Conservation (phyloP, 2,888 invertebrate species). For the Tachina fera region DNA sequence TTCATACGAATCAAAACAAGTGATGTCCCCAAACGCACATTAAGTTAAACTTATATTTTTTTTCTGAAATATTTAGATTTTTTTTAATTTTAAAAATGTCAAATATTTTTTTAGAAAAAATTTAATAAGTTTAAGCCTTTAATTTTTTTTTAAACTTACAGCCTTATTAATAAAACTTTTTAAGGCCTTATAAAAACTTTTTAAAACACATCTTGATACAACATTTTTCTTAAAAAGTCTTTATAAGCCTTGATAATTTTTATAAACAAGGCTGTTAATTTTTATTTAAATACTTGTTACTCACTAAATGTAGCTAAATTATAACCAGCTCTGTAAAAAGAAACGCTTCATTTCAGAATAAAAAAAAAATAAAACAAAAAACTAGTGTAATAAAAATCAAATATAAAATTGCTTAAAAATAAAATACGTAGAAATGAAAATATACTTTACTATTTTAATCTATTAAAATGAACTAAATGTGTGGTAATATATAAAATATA, state of each 20-base stretch:
- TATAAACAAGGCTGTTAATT: neutral
- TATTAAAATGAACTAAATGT: slow-evolving; percentile 47
- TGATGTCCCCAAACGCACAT: slow-evolving; percentile 35
- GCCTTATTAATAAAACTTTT: too few relatives aligned
- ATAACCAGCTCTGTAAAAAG: slow-evolving; percentile 70
- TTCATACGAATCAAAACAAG: neutral
- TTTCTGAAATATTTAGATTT: neutral
- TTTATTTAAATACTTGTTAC: slow-evolving; percentile 14
- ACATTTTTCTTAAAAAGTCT: too few relatives aligned
- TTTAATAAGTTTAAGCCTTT: slow-evolving; percentile 42
- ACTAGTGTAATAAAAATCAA: neutral
- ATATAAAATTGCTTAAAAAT: slow-evolving; percentile 19
- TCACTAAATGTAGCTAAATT: slow-evolving; percentile 58
- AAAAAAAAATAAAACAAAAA: slow-evolving; percentile 24
- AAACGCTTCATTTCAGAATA: slow-evolving; percentile 27
- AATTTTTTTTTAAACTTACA: too few relatives aligned
- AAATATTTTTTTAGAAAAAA: neutral
- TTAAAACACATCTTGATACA: too few relatives aligned
- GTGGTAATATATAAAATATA: slow-evolving; percentile 65
- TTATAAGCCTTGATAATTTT: too few relatives aligned
- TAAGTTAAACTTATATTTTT: neutral
- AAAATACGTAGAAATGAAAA: slow-evolving; percentile 41
- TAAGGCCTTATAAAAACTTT: too few relatives aligned
- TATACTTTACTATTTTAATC: slow-evolving; percentile 8
- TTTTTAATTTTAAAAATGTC: neutral